Evolutionary conservation across 2,113 vertebrate species (phyloP).

Genomic region (Siphamia tubifer): DNA sequence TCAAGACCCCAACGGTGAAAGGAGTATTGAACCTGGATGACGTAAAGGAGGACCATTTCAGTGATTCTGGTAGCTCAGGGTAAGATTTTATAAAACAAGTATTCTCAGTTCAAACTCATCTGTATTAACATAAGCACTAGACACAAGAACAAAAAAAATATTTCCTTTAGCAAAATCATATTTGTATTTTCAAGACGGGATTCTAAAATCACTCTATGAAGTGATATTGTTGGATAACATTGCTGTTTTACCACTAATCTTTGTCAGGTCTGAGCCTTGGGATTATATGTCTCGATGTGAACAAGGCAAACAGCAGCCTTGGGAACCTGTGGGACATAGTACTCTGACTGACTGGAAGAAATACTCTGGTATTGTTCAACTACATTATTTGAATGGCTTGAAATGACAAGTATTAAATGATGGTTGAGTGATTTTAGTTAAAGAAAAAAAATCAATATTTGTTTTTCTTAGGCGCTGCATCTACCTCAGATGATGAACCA

Average conservation of each 20-base stretch:
- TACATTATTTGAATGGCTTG: no score
- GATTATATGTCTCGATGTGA: conserved; percentile 65
- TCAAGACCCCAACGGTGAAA: conserved; percentile 87
- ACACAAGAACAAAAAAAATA: no score
- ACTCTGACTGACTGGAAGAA: conserved; percentile 81
- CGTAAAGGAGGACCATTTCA: conserved; percentile 75
- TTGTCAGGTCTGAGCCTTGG: conserved; percentile 71
- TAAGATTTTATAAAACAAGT: conserved; percentile 47
- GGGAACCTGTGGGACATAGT: conserved; percentile 73
- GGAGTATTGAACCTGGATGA: conserved; percentile 84
- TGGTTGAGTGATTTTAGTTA: no score
- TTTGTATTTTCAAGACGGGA: no score
- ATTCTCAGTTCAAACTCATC: no score
- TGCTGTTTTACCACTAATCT: background rate
- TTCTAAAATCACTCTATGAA: no score
- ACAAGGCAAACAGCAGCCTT: conserved; percentile 58
- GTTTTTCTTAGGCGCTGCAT: conserved; percentile 74
- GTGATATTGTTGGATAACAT: no score
- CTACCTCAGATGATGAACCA: conserved; percentile 80
- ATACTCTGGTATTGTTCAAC: conserved; percentile 75
- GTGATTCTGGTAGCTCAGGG: conserved; percentile 77
- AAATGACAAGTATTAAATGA: no score
- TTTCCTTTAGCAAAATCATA: no score
- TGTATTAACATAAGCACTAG: no score
- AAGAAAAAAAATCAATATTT: no score